phyloP scores from a whole-genome alignment of 2,888 invertebrate genomes.

The Zygaena filipendulae region DNA sequence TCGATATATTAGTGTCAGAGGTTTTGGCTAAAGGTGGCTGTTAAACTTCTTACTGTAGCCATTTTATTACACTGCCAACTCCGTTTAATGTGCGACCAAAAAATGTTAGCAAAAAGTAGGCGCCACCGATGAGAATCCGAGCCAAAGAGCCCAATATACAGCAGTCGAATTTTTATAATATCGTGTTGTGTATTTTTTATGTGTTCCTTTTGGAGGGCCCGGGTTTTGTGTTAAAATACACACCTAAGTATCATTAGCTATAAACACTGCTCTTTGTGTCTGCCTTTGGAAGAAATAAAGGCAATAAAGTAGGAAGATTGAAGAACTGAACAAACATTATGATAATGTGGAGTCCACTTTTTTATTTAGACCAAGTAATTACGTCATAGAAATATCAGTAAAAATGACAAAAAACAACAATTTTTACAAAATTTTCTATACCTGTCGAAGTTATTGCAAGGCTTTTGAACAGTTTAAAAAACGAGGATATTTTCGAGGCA shows the following conservation, averaged over 20 bases:
- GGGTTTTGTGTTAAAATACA: constrained; percentile 65
- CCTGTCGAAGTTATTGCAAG: too few relatives aligned
- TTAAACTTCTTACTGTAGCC: constrained; percentile 55
- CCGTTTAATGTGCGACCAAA: constrained; percentile 50
- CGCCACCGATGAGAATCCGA: constrained; percentile 49
- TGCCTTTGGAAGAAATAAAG: constrained; percentile 53
- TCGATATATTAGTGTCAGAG: constrained; percentile 37
- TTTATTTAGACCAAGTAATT: constrained; percentile 12
- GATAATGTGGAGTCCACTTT: constrained; percentile 32
- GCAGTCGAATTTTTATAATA: constrained; percentile 49
- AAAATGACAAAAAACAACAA: too few relatives aligned
- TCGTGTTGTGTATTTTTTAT: constrained; percentile 56
- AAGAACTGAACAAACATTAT: constrained; percentile 34
- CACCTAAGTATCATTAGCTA: constrained; percentile 67
- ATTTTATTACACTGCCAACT: constrained; percentile 58
- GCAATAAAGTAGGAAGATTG: constrained; percentile 54
- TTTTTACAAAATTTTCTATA: too few relatives aligned
- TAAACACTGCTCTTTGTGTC: constrained; percentile 64
- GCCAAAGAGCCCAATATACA: constrained; percentile 30
- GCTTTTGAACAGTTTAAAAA: too few relatives aligned
- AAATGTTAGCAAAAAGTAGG: constrained; percentile 61
- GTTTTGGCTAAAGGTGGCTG: constrained; percentile 44
- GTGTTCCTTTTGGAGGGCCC: constrained; percentile 42
- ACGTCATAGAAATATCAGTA: too few relatives aligned
- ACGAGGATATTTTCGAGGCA: too few relatives aligned